Base-by-base conservation (phyloP, 2,797 vertebrate genomes). In the Aplochiton taeniatus region DNA sequence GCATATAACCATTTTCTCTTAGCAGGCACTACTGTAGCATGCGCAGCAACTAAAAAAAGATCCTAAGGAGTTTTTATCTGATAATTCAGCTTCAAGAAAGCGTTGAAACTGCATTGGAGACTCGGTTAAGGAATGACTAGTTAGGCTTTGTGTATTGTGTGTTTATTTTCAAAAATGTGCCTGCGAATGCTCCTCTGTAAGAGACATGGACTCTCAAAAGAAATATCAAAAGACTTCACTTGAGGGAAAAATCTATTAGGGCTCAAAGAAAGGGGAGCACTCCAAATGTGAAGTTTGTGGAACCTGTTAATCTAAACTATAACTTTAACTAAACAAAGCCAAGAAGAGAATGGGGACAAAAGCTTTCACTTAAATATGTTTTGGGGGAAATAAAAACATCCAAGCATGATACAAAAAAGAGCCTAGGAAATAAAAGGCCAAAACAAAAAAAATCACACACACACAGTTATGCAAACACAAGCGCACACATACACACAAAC, bases 371-470 rank as follows among this genome's bases (percentile, higher is more conserved):
- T 75, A 74, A 85, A 80, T 73, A 79, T 74, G 59, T 61, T 20
- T 9, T 73, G 61, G 66, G 66, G 66, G 74, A 57, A 68, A 71
- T 69, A 75, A 76, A 74, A 70, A 61, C 16, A 73, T 58, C 61
- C 63, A 70, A 72, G 69, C 64, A 70, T 71, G 65, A 77, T 79
- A 85, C 71, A 83, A 79, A 87, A 89, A 73, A 87, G 88, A 83
- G 58, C 64, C 58, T 72, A 82, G 83, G 87, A 71, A 76, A 74
- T 75, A 84, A 80, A 52, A 12, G 42, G 46, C 73, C 49, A 13
- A 58, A 74, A 42, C 65, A 46, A 74, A 64, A 68, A 83, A 85
- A 84, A 78, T 82, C 81, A 81, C 79, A 78, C 77, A 60, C 73
- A 79, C 79, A 71, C 64, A 63, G 77, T 76, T 70, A 78, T 77